Evolutionary conservation across 2,888 invertebrate genomes (phyloP), one percentile per base, ranked within the genome.

Genomic region (Maniola hyperantus): DNA sequence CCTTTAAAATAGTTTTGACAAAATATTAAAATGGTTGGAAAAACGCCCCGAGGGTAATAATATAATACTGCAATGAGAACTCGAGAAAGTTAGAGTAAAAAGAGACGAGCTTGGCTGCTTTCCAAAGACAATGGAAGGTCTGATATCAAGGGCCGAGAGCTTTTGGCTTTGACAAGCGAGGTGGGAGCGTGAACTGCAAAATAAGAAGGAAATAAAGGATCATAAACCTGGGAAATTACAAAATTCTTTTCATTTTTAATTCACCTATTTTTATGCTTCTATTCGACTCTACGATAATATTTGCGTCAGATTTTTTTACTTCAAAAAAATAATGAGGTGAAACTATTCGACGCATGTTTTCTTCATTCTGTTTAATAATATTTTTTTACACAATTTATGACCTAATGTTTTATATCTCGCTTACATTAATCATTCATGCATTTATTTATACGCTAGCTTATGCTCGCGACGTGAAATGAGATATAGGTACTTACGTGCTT

Each of bases 51-150:
- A 11, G 39, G 36, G 34, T 54, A 34, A 36, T 36, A 50, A 36
- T 36, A 50, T 50, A 50, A 36, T 34, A 36, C 34, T 50, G 60
- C 50, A 50, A 36, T 60, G 18, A 50, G 50, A 48, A 36, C 11
- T 13, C 60, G 57, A 51, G 64, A 62, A 57, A 57, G 58, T 42
- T 54, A 33, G 51, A 53, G n/a, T 57, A 50, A 68, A 68, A 68
- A 65, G 68, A 53, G 61, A 65, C 48, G 34, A 50, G 50, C 36
- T 60, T 60, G 60, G 60, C 60, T 50, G 20, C 11, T 36, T 36
- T 48, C 60, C 60, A 60, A 58, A 44, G 57, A 42, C 26, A 58
- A 58, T 58, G 13, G 57, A 20, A 58, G 20, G 57, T 42, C 20
- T 26, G 13, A 58, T 58, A 44, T 42, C 57, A 42, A 44, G 8